These are phyloP conservation scores for Zalophus californianus DNA, from an alignment of 2,797 vertebrate genomes.

Conservation along the genomic window DNA sequence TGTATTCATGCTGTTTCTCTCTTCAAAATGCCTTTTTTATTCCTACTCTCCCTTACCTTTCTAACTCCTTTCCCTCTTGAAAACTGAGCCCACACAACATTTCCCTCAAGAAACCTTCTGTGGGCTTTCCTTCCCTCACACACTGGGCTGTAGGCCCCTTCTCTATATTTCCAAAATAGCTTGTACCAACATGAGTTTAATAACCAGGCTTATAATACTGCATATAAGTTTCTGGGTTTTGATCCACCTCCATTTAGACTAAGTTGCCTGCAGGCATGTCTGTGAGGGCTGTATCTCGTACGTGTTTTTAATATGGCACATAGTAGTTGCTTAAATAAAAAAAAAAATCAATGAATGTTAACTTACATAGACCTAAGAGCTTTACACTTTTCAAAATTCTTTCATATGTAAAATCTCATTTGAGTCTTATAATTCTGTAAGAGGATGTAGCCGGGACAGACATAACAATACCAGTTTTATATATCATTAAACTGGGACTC, in stretches of 20 bases:
- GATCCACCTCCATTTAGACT: neutral
- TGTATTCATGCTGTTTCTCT: neutral
- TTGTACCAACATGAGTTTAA: neutral
- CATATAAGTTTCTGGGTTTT: neutral
- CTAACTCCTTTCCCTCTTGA: neutral
- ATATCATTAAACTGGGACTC: neutral
- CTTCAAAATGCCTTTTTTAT: neutral
- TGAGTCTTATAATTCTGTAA: neutral
- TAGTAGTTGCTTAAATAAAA: neutral
- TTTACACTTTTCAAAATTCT: constrained; percentile 11
- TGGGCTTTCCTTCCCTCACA: no score
- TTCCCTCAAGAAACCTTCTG: neutral
- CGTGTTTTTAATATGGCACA: neutral
- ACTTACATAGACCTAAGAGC: neutral
- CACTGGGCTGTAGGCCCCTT: neutral
- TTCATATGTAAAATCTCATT: constrained; percentile 22
- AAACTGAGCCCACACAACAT: neutral
- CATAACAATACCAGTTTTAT: neutral
- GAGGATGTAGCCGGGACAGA: neutral
- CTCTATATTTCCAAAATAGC: constrained; percentile 8
- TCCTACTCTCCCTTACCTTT: neutral
- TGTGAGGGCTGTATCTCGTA: neutral
- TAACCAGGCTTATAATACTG: neutral
- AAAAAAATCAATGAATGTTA: neutral
- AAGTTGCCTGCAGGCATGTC: neutral